Evolutionary conservation across 2,113 vertebrate species (phyloP).

Genomic region (Otus sunia): DNA sequence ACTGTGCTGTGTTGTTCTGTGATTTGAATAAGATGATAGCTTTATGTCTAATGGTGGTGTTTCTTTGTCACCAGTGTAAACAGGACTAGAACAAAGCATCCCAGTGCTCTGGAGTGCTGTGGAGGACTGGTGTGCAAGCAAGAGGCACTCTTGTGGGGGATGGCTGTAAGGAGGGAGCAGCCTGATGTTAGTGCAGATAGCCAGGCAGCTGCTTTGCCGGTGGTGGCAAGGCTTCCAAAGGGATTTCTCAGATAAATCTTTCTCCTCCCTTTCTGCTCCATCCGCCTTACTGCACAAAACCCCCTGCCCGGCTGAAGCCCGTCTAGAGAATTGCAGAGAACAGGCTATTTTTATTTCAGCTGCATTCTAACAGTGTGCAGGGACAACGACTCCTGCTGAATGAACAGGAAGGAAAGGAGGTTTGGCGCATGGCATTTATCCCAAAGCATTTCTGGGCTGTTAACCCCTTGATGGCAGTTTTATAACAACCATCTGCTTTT

Average conservation of each 20-base stretch:
- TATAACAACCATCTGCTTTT: neutral
- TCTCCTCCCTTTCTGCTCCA: neutral
- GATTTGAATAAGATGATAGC: neutral
- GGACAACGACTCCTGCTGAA: neutral
- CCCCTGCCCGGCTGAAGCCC: neutral
- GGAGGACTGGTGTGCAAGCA: neutral
- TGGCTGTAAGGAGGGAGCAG: neutral
- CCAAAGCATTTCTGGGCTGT: neutral
- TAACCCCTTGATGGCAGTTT: neutral
- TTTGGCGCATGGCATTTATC: neutral
- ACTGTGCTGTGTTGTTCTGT: neutral
- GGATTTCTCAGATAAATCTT: neutral
- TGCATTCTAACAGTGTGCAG: neutral
- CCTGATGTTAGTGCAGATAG: neutral
- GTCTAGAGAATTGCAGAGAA: neutral
- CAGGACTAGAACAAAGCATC: neutral
- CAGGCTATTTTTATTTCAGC: conserved; percentile 6
- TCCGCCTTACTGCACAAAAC: neutral
- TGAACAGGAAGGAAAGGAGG: conserved; percentile 16
- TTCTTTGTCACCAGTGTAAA: neutral
- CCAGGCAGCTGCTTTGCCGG: neutral
- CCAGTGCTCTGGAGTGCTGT: neutral
- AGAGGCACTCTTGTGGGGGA: neutral
- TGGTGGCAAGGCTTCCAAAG: neutral
- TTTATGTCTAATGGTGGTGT: neutral